Evolutionary conservation across 2,888 invertebrate species (phyloP).

Genomic region (Frankliniella intonsa): DNA sequence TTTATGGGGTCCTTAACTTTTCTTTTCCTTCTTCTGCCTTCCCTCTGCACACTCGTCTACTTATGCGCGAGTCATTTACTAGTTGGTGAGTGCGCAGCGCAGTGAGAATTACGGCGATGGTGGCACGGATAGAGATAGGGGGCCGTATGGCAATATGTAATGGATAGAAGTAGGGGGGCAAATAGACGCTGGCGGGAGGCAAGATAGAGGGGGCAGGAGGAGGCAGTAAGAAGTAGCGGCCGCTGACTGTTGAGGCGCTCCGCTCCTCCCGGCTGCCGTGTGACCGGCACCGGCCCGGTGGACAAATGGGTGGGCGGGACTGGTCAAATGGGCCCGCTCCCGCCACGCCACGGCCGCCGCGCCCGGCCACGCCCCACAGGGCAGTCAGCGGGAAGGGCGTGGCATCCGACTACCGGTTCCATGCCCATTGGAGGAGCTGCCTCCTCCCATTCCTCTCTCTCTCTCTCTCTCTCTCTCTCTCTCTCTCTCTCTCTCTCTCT

Average conservation of each 20-base stretch:
- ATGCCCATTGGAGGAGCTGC: not conserved
- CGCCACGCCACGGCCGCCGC: not conserved
- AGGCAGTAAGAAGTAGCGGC: no score
- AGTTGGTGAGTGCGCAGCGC: not conserved
- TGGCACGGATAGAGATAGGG: not conserved
- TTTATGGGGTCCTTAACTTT: constrained; percentile 5
- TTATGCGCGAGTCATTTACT: no score
- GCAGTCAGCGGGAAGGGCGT: not conserved
- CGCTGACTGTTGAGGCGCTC: no score
- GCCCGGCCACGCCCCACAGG: not conserved
- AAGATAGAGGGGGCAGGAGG: no score
- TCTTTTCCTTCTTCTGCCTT: no score
- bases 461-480: not conserved
- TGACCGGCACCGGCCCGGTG: not conserved
- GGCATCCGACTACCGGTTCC: not conserved
- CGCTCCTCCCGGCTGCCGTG: not conserved
- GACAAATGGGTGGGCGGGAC: no score
- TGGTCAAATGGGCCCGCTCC: no score
- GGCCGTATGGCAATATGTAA: no score
- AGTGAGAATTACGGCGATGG: not conserved
- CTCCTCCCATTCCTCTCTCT: not conserved
- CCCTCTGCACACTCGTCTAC: no score
- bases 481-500: not conserved
- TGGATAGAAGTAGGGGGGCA: no score
- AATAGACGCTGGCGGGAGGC: no score